Evolutionary conservation across 2,888 invertebrate genomes (phyloP).

Genomic region (Ochropleura leucogaster): DNA sequence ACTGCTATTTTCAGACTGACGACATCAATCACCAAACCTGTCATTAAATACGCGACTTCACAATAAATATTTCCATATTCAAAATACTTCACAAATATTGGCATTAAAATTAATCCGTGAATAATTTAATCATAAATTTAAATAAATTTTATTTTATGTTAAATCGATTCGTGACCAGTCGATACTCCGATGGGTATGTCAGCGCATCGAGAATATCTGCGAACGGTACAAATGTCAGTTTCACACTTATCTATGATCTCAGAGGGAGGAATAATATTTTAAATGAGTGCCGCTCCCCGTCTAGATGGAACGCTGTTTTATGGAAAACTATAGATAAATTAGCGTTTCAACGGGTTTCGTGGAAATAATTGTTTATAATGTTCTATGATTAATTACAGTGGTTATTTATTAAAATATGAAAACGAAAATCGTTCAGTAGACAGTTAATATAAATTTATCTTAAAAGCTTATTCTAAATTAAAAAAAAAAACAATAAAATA

Average conservation of each 20-base stretch:
- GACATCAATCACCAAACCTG: slow-evolving; percentile 10
- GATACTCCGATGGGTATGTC: slow-evolving; percentile 39
- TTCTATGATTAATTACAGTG: not conserved
- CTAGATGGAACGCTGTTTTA: slow-evolving; percentile 64
- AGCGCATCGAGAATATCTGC: slow-evolving; percentile 44
- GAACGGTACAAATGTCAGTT: slow-evolving; percentile 72
- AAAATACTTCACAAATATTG: slow-evolving; percentile 41
- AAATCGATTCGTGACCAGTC: slow-evolving; percentile 57
- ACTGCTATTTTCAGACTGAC: slow-evolving; percentile 10
- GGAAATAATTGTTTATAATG: not conserved
- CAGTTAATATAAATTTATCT: not conserved
- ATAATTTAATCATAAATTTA: slow-evolving; percentile 48
- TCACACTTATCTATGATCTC: slow-evolving; percentile 75
- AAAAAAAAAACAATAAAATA: not conserved
- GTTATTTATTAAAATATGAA: slow-evolving; percentile 14
- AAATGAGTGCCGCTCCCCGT: slow-evolving; percentile 57
- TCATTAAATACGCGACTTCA: slow-evolving; percentile 25
- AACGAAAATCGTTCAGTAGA: not conserved
- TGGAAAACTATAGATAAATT: slow-evolving; percentile 43
- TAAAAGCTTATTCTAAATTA: not conserved
- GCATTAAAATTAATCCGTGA: slow-evolving; percentile 41
- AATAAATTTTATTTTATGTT: slow-evolving; percentile 49
- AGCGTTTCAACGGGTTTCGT: slow-evolving; percentile 32
- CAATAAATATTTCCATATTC: slow-evolving; percentile 36
- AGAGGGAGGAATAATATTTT: slow-evolving; percentile 71